These are phyloP conservation scores for Cyaniris semiargus DNA, from an alignment of 2,888 invertebrate species.

Conservation along the genomic window DNA sequence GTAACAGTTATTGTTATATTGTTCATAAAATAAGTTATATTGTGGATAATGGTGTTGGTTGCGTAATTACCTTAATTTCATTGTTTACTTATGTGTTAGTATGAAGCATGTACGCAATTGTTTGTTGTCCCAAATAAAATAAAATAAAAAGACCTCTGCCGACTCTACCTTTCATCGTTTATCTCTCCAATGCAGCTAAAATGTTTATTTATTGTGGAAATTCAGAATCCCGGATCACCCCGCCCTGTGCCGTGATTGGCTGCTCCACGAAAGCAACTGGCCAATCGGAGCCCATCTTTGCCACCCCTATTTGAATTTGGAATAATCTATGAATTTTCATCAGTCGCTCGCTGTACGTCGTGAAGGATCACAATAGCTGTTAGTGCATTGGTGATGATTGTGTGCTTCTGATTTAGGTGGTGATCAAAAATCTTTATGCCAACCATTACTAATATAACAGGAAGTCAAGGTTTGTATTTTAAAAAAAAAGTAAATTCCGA, in stretches of 20 bases:
- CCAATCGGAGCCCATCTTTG: slow-evolving; percentile 54
- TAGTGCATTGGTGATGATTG: slow-evolving; percentile 33
- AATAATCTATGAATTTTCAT: slow-evolving; percentile 53
- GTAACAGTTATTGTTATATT: too few species aligned
- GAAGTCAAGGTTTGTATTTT: slow-evolving; percentile 44
- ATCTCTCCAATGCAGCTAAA: slow-evolving; percentile 4
- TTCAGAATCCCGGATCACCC: slow-evolving; percentile 37
- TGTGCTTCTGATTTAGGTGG: slow-evolving; percentile 24
- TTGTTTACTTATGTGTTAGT: too few species aligned
- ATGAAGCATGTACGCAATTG: too few species aligned
- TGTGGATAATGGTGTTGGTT: too few species aligned
- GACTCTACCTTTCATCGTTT: not conserved
- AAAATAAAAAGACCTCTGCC: too few species aligned
- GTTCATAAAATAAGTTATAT: too few species aligned
- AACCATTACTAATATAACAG: slow-evolving; percentile 59
- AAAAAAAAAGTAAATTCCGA: not conserved
- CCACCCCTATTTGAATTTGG: slow-evolving; percentile 62
- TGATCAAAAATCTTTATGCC: slow-evolving; percentile 60
- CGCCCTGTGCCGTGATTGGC: slow-evolving; percentile 56
- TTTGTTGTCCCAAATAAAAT: too few species aligned
- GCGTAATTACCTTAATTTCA: too few species aligned
- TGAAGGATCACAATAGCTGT: slow-evolving; percentile 37
- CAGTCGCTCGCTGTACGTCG: slow-evolving; percentile 50
- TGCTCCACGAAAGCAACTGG: slow-evolving; percentile 34
- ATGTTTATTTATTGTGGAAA: slow-evolving; percentile 27